These are phyloP conservation scores for Styela plicata DNA, from an alignment of 23 tunicate species.

Conservation along the genomic window DNA sequence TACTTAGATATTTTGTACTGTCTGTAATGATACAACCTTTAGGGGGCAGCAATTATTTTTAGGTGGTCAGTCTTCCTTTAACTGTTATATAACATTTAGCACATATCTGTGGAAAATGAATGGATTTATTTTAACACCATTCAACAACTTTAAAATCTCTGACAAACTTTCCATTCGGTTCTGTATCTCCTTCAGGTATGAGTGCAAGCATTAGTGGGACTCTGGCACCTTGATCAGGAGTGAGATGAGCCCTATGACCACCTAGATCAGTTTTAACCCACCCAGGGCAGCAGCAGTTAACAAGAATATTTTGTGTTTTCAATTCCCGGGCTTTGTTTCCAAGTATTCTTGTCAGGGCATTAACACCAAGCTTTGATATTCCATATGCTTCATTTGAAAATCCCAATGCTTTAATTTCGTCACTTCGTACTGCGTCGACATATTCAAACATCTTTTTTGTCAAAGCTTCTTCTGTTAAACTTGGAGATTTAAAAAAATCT, in stretches of 20 bases:
- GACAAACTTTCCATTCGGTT: slow-evolving; percentile 81
- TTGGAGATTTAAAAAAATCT: slow-evolving; percentile 48
- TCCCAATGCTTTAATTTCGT: slow-evolving; percentile 26
- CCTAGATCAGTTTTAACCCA: slow-evolving; percentile 88
- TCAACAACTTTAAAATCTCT: slow-evolving; percentile 45
- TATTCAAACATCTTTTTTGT: slow-evolving; percentile 58
- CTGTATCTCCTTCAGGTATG: slow-evolving; percentile 61
- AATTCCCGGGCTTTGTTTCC: slow-evolving; percentile 39
- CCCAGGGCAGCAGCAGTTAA: slow-evolving; percentile 94
- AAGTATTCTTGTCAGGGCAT: slow-evolving; percentile 58
- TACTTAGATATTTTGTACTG: too few relatives aligned
- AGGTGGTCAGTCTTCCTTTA: too few relatives aligned
- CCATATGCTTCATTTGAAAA: slow-evolving; percentile 62
- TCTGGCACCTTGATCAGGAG: slow-evolving; percentile 88
- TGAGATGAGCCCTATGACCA: slow-evolving; percentile 54
- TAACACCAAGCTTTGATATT: slow-evolving; percentile 75
- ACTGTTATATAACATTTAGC: too few relatives aligned
- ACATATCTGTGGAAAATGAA: too few relatives aligned
- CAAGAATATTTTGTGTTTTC: slow-evolving; percentile 58
- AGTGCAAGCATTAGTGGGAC: slow-evolving; percentile 76
- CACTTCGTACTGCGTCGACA: slow-evolving; percentile 36
- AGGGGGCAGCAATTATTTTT: too few relatives aligned
- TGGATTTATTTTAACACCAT: too few relatives aligned
- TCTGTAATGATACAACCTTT: too few relatives aligned
- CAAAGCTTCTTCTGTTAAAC: slow-evolving; percentile 68